Base-by-base conservation (phyloP, 2,888 invertebrate genomes). In the Panzeria rudis region DNA sequence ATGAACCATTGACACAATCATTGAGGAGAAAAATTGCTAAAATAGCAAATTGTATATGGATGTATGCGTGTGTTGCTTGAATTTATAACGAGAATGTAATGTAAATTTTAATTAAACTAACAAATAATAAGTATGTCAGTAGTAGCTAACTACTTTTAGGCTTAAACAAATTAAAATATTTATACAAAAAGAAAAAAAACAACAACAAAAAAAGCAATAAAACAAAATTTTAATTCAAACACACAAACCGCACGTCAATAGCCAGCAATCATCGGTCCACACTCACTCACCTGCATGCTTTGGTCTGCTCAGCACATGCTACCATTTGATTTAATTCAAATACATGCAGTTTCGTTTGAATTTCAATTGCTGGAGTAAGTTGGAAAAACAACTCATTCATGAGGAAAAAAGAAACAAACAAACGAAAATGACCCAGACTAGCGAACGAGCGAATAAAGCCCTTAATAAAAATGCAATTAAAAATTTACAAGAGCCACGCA, bases 391-490 rank as follows among this genome's bases (percentile, higher is more conserved):
- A 0, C 38, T 6, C 38, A 4, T 25, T 8, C 23, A 35, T 29
- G 29, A 29, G 29, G 5, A 6, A 47, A 15, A 4, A n/a, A 23
- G 3, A 9, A 62, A 35, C 11, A 35, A 11, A 44, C 17, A 20
- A 41, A 44, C 29, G 17, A 8, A n/a, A 61, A 44, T 59, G 44
- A 25, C 25, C 25, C 54, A 64, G 29, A 32, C 59, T 23, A 35
- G 13, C 29, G 25, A 41, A 8, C 9, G 38, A 61, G 52, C 23
- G 69, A 41, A 47, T 59, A 41, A 78, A 72, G 25, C 32, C 38
- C n/a, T 69, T 32, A 83, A 79, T 79, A 68, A 66, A 83, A 83
- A 79, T 83, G 78, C 79, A 83, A 79, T 83, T 79, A 79, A 78
- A 82, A 76, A 76, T 82, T 62, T 82, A 71, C 76, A 69, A 44